Evolutionary conservation across 1,140 invertebrate genomes (phyloP), one percentile per base, ranked within the genome.

Genomic region (Ips nitidus): DNA sequence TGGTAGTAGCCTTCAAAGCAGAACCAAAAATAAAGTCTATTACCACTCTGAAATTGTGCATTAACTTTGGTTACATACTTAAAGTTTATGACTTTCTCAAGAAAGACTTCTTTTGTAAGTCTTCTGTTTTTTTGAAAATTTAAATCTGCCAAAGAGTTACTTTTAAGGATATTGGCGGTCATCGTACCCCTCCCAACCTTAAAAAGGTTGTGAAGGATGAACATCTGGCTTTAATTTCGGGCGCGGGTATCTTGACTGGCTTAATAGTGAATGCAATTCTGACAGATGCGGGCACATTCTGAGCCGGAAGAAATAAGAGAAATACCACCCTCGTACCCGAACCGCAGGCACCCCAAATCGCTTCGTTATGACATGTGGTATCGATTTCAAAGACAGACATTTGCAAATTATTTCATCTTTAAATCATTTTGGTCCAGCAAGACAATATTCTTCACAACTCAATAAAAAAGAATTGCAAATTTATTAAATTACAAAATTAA

Each of bases 231-330:
- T 22, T 0, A 22, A 22, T 22, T 22, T 22, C 22, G 22, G 22
- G 22, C 22, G 22, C 22, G 22, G 22, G 22, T 22, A 22, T 22
- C 22, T 22, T 22, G 22, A 47, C n/a, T 47, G n/a, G n/a, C 4
- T 47, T 47, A 47, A n/a, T 4, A 47, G 45, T 4, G 45, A 47
- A 47, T 47, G 4, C n/a, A 47, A 47, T 4, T 4, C 45, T 47
- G 60, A 47, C 60, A 62, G 60, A 62, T 62, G 60, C 5, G 41
- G 4, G 42, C 22, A 36, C 41, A 62, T 43, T 41, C 42, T 62
- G 60, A 62, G 60, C 60, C 60, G 60, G 60, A 62, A 62, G 60
- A 62, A 39, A 58, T 40, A 41, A 38, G 39, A 58, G 37, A 6
- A 6, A 47, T 22, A 0, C n/a, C 37, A 3, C 56, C 39, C 56